Conservation (phyloP, 2,888 invertebrate species). For the Cremastinae sp. region DNA sequence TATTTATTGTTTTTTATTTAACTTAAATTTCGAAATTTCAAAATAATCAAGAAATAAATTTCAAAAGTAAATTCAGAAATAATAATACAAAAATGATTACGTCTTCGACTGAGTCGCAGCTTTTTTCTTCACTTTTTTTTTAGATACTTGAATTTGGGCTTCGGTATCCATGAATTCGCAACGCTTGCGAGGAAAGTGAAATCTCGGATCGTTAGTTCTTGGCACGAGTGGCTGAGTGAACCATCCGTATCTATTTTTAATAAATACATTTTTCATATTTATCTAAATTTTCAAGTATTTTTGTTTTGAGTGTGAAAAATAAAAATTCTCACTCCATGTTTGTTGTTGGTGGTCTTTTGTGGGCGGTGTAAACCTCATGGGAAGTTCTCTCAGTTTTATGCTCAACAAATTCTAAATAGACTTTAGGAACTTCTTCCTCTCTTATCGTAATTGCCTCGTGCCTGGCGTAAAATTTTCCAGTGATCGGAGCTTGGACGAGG, state of each 20-base stretch:
- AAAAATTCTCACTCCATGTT: conserved; percentile 74
- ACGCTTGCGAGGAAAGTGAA: conserved; percentile 68
- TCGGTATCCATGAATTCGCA: conserved; percentile 71
- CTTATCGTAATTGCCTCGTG: conserved; percentile 66
- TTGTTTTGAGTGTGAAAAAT: too few relatives aligned
- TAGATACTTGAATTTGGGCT: conserved; percentile 65
- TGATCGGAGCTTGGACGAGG: conserved; percentile 64
- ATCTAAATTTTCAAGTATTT: background rate
- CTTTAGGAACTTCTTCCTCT: conserved; percentile 62
- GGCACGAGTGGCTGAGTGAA: conserved; percentile 67
- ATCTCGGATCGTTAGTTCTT: conserved; percentile 68
- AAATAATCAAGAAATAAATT: too few relatives aligned
- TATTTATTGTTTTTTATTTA: conserved; percentile 12
- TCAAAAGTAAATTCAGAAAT: too few relatives aligned
- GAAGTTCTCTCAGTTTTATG: conserved; percentile 65
- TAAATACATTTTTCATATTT: conserved; percentile 21
- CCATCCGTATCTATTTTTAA: conserved; percentile 74
- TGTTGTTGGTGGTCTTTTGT: conserved; percentile 70
- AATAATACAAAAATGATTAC: conserved; percentile 42
- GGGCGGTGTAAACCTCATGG: conserved; percentile 69
- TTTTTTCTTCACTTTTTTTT: conserved; percentile 64
- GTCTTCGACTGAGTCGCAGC: conserved; percentile 68
- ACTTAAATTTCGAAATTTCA: too few relatives aligned
- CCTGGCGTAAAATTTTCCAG: conserved; percentile 75
- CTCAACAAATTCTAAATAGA: conserved; percentile 70